A percentile compares a stretch with the other conserved stretches of the same genome.
These are phyloP conservation scores for Drosophila sturtevanti DNA, from an alignment of 1,140 invertebrate genomes.

Conservation along the genomic window DNA sequence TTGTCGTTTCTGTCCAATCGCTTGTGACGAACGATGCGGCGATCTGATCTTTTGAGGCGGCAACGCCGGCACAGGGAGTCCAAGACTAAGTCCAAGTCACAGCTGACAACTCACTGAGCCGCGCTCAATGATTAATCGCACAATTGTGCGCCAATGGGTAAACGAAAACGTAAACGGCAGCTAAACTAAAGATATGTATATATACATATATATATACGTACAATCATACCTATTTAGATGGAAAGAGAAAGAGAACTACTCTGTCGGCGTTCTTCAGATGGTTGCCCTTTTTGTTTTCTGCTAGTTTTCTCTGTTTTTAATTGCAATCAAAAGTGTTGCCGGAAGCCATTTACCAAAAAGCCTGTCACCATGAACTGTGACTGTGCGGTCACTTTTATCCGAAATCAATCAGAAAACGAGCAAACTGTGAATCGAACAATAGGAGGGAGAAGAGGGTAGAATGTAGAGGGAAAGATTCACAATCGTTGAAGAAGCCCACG, in stretches of 20 bases:
- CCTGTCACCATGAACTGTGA: slow-evolving; percentile 61
- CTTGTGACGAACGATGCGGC: slow-evolving; percentile 78
- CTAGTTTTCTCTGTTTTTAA: slow-evolving; percentile 70
- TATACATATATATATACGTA: slow-evolving; percentile 43
- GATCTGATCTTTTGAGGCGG: slow-evolving; percentile 68
- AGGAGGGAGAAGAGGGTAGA: slow-evolving; percentile 10
- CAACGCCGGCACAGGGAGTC: slow-evolving; percentile 34
- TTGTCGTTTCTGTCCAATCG: slow-evolving; percentile 64
- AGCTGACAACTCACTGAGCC: slow-evolving; percentile 78
- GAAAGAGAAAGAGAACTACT: slow-evolving; percentile 31
- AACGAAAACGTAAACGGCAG: slow-evolving; percentile 29
- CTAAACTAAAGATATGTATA: slow-evolving; percentile 31
- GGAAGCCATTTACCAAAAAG: slow-evolving; percentile 75
- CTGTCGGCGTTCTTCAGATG: not conserved
- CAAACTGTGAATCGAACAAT: not conserved
- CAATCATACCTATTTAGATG: no score
- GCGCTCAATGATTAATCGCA: slow-evolving; percentile 79
- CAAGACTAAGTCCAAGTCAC: slow-evolving; percentile 50
- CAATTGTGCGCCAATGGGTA: slow-evolving; percentile 65
- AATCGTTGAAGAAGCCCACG: slow-evolving; percentile 58
- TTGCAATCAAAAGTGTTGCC: slow-evolving; percentile 81
- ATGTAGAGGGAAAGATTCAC: slow-evolving; percentile 37
- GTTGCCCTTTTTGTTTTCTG: slow-evolving; percentile 60
- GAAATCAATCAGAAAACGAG: slow-evolving; percentile 55
- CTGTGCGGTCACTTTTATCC: slow-evolving; percentile 63